Evolutionary conservation across 2,888 invertebrate species (phyloP), one percentile per base, ranked within the genome.

Genomic region (Hetaerina titia): DNA sequence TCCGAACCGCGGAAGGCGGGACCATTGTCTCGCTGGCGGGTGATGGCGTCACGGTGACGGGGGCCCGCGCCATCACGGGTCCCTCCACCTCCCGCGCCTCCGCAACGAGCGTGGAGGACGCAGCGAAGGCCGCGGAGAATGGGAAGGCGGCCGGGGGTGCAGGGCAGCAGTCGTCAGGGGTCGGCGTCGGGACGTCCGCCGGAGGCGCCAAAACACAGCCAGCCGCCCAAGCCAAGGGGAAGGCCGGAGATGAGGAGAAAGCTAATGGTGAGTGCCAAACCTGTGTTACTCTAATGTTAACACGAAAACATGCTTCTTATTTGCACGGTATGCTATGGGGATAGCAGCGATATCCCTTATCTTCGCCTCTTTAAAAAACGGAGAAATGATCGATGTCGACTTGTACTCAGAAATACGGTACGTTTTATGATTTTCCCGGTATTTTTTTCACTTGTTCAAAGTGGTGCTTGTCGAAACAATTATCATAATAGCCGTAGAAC

Each of bases 21-120:
- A 92, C 69, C 22, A 92, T 92, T 22, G 92, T 90, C 7, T 31
- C 90, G 45, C 64, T 90, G 31, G 90, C 90, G 17, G 90, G 64
- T 64, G 90, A 90, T 15, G 64, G 90, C 22, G 90, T 90, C 64
- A 90, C 90, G 9, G 64, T 90, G 90, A 90, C 90, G 31, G 90
- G 90, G 22, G 90, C 90, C 45, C 90, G 92, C n/a, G 92, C 64
- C 64, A 74, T 92, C 64, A 69, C 92, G n/a, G 92, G 45, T 15
- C 57, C 92, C 22, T 64, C 69, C 9, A 25, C 58, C 17, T 58
- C 60, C 15, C 22, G 31, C 19, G 45, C 90, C 8, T 57, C 57
- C 31, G 31, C 31, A 9, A 25, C 63, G 11, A 17, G 90, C 64
- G 92, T 45, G 6, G 92, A 92, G 69, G 92, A 92, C 2, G 64